Conservation (phyloP, 2,888 invertebrate species). For the Megaustenia siamemsis region DNA sequence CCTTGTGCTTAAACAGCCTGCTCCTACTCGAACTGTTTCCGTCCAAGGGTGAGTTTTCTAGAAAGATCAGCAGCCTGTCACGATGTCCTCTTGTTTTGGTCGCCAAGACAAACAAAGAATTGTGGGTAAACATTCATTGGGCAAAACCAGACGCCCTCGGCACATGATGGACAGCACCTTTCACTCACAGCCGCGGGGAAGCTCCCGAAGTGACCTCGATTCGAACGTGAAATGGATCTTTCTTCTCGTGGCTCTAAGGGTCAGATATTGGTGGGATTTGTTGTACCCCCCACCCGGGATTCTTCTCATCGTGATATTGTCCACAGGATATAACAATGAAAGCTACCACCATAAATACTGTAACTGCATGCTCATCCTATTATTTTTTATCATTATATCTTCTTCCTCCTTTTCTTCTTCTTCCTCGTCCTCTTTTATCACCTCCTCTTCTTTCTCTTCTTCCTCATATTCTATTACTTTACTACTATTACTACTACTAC, state of each 20-base stretch:
- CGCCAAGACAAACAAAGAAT: not conserved
- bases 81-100: not conserved
- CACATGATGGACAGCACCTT: constrained; percentile 25
- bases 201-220: not conserved
- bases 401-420: not conserved
- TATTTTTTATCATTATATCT: not conserved
- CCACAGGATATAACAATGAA: not conserved
- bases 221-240: not conserved
- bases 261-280: too few species aligned
- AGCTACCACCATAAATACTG: not conserved
- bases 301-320: too few species aligned
- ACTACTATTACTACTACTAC: not conserved
- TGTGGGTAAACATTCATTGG: constrained; percentile 32
- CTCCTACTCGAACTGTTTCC: too few species aligned
- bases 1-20: not conserved
- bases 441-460: too few species aligned
- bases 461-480: not conserved
- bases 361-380: not conserved
- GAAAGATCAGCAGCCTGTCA: constrained; percentile 12
- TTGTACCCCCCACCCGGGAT: too few species aligned
- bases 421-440: too few species aligned
- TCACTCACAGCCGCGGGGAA: constrained; percentile 11
- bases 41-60: too few species aligned
- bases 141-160: not conserved
- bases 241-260: not conserved